Evolutionary conservation across 2,113 vertebrate species (phyloP).

Genomic region (Indri indri): DNA sequence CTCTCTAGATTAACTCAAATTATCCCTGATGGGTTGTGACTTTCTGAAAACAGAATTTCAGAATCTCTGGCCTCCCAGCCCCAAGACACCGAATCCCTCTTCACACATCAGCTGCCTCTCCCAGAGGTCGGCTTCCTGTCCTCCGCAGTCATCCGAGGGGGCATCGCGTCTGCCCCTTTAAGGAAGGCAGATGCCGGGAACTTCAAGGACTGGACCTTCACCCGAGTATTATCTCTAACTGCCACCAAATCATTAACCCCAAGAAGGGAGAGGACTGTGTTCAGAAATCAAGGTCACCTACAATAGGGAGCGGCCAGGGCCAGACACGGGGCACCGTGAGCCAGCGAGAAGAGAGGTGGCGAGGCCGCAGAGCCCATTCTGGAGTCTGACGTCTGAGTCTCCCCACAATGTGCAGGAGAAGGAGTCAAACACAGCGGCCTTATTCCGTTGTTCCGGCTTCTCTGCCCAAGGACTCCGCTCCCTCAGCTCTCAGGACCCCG

Average conservation of each 20-base stretch:
- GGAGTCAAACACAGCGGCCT: neutral
- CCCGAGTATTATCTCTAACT: conserved; percentile 23
- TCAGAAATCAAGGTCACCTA: neutral
- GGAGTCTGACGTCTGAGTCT: neutral
- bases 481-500: neutral
- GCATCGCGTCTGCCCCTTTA: conserved; percentile 3
- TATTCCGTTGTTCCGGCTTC: neutral
- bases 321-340: fast-evolving
- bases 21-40: neutral
- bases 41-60: neutral
- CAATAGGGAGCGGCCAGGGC: neutral
- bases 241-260: conserved; percentile 66
- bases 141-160: fast-evolving
- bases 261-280: neutral
- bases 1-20: neutral
- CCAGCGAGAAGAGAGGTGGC: neutral
- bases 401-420: too few species aligned
- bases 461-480: neutral
- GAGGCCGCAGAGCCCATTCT: neutral
- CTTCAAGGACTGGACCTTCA: neutral
- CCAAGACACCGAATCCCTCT: fast-evolving
- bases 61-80: neutral
- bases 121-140: neutral
- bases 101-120: fast-evolving
- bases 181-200: neutral